Percentiles rank a stretch among this genome's conserved stretches.
Evolutionary conservation across 2,888 invertebrate genomes (phyloP).

Genomic region (Anthrax anthrax): DNA sequence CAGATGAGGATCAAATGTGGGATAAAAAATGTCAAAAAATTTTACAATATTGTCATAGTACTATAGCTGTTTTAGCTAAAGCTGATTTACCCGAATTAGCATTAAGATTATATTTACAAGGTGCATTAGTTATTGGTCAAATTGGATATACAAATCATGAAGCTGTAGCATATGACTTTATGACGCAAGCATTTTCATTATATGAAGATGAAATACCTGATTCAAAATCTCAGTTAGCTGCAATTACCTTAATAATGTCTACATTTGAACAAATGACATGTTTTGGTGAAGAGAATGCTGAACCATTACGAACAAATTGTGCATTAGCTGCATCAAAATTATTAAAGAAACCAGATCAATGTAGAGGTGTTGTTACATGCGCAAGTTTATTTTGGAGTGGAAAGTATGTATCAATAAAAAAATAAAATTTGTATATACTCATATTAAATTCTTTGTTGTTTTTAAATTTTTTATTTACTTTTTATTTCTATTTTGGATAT

Average conservation of each 20-base stretch:
- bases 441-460: too few relatives aligned
- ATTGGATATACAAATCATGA: constrained; percentile 91
- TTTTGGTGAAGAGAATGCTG: constrained; percentile 92
- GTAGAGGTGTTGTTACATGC: constrained; percentile 83
- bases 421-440: too few relatives aligned
- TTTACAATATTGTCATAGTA: constrained; percentile 94
- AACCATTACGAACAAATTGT: constrained; percentile 90
- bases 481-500: neutral
- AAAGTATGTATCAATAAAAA: constrained; percentile 40
- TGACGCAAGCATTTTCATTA: constrained; percentile 84
- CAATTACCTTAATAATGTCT: constrained; percentile 88
- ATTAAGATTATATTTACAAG: constrained; percentile 85
- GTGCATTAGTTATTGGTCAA: constrained; percentile 82
- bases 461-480: neutral
- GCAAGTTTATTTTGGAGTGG: constrained; percentile 97
- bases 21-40: constrained; percentile 97
- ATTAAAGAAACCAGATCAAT: constrained; percentile 96
- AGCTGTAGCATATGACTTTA: constrained; percentile 95
- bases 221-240: constrained; percentile 90
- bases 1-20: constrained; percentile 90
- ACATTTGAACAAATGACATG: constrained; percentile 91
- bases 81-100: constrained; percentile 91
- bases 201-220: constrained; percentile 99
- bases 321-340: constrained; percentile 91
- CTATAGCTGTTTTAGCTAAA: constrained; percentile 85